Conservation (phyloP, 1,140 invertebrate species). For the Aphaenogaster floridana region DNA sequence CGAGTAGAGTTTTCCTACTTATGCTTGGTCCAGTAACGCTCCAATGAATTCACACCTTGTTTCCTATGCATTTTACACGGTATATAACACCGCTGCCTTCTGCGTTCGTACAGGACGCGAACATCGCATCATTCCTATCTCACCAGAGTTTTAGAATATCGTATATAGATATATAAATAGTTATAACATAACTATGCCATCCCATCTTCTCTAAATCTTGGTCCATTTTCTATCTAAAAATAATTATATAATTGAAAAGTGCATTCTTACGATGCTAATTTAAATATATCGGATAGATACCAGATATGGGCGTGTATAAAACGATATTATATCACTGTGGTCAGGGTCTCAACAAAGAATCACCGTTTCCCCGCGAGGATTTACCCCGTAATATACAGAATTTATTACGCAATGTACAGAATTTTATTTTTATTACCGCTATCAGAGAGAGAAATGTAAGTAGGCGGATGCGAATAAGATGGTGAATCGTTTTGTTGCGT, state of each 20-base stretch:
- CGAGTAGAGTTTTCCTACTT: constrained; percentile 73
- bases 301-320: constrained; percentile 14
- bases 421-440: constrained; percentile 63
- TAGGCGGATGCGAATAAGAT: constrained; percentile 5
- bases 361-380: constrained; percentile 26
- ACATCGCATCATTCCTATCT: constrained; percentile 81
- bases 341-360: constrained; percentile 48
- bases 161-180: constrained; percentile 70
- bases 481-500: constrained; percentile 45
- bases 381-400: background rate
- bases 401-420: constrained; percentile 42
- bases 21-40: constrained; percentile 58
- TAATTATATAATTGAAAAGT: constrained; percentile 3
- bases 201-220: constrained; percentile 22
- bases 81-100: constrained; percentile 69
- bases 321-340: constrained; percentile 15
- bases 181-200: constrained; percentile 35
- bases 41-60: constrained; percentile 59
- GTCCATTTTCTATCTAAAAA: constrained; percentile 41
- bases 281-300: background rate
- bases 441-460: constrained; percentile 1
- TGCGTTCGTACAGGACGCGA: constrained; percentile 64
- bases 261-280: constrained; percentile 15
- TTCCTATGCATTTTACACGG: constrained; percentile 76
- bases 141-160: constrained; percentile 73